Percentiles rank a stretch among this genome's conserved stretches.
phyloP scores from a whole-genome alignment of 2,113 vertebrate genomes.

The Pachypanchax playfairii region DNA sequence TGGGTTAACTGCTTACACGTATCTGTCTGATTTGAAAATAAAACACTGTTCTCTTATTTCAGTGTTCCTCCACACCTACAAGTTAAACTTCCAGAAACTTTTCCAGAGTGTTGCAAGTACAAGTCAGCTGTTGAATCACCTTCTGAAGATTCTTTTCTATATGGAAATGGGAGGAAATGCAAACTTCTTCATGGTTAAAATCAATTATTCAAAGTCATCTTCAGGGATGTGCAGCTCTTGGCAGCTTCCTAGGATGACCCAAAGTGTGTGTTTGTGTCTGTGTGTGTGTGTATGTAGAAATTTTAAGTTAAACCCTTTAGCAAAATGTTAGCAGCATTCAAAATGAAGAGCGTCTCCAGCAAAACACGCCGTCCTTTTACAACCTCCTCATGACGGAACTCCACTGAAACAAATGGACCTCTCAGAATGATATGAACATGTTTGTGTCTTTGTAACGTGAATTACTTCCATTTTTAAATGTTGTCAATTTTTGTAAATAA shows the following conservation, averaged over 20 bases:
- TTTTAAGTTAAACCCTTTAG: slow-evolving; percentile 45
- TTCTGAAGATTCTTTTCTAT: slow-evolving; percentile 47
- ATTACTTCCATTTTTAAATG: slow-evolving; percentile 22
- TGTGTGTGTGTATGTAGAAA: slow-evolving; percentile 13
- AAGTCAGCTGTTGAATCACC: slow-evolving; percentile 63
- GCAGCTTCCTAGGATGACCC: slow-evolving; percentile 53
- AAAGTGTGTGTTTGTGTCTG: slow-evolving; percentile 14
- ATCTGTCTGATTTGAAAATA: background rate
- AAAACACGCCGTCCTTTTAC: slow-evolving; percentile 6
- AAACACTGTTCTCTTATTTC: slow-evolving; percentile 12
- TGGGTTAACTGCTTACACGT: background rate
- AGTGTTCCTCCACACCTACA: slow-evolving; percentile 30
- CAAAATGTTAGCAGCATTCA: slow-evolving; percentile 35
- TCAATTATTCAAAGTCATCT: slow-evolving; percentile 72
- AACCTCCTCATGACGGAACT: slow-evolving; percentile 35
- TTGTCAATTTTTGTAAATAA: slow-evolving; percentile 31
- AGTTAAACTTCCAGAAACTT: slow-evolving; percentile 57
- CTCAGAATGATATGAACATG: slow-evolving; percentile 56
- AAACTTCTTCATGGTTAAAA: slow-evolving; percentile 64
- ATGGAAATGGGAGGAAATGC: slow-evolving; percentile 54
- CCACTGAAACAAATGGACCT: slow-evolving; percentile 30
- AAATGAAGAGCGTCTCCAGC: slow-evolving; percentile 30
- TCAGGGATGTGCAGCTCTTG: slow-evolving; percentile 51
- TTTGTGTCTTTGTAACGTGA: slow-evolving; percentile 23
- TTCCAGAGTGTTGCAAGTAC: slow-evolving; percentile 58